Percentiles rank a stretch among this genome's conserved stretches.
Conservation (phyloP, 37 sponge, comb jelly and placozoan species). For the Aphrocallistes beatrix region DNA sequence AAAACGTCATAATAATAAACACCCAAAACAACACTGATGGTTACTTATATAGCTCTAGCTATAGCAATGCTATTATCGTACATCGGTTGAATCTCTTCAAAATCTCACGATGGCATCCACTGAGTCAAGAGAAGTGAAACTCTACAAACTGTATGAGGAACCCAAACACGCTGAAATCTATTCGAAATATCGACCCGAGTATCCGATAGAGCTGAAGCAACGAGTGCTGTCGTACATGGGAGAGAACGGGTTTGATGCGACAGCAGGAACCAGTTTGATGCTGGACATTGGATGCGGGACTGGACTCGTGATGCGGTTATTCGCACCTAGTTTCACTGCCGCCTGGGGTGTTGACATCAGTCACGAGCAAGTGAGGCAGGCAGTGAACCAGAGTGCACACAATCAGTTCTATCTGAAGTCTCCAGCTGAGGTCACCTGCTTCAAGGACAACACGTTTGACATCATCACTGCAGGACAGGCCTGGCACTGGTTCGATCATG, state of each 20-base stretch:
- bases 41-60: too few species aligned
- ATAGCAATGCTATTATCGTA: too few species aligned
- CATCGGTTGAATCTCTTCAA: too few species aligned
- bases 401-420: not conserved
- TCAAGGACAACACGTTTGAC: not conserved
- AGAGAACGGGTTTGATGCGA: not conserved
- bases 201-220: not conserved
- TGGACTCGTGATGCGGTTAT: not conserved
- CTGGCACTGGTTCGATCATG: not conserved
- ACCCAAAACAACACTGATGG: too few species aligned
- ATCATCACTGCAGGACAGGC: not conserved
- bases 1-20: too few species aligned
- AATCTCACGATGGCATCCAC: too few species aligned
- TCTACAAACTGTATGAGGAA: not conserved
- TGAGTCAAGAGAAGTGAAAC: too few species aligned
- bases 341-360: not conserved
- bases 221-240: not conserved
- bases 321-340: not conserved
- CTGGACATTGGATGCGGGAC: not conserved
- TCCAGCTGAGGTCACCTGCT: constrained; percentile 4
- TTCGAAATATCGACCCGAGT: not conserved
- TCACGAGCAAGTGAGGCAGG: not conserved
- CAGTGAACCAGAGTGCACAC: not conserved
- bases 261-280: not conserved
- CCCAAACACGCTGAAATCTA: not conserved